These are phyloP conservation scores for Acanthosepion lycidas DNA, from an alignment of 2,888 invertebrate species.

Conservation along the genomic window DNA sequence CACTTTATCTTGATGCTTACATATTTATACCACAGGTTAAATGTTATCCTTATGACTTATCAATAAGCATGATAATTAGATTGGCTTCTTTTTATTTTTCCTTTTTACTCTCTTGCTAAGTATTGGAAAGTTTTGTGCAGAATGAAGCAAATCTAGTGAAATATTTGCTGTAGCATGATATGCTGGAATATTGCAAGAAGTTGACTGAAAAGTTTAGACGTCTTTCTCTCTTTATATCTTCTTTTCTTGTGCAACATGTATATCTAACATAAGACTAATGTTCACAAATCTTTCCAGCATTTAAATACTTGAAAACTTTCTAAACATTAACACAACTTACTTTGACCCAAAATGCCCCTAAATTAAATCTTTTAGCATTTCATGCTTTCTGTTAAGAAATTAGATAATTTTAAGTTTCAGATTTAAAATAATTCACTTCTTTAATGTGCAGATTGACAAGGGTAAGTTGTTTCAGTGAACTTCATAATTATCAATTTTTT, in stretches of 20 bases:
- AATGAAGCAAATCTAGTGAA: slow-evolving; percentile 4
- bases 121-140: neutral
- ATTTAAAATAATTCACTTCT: neutral
- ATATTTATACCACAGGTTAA: neutral
- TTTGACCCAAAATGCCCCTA: neutral
- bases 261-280: neutral
- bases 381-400: neutral
- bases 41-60: neutral
- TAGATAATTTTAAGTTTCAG: neutral
- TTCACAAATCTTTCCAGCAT: neutral
- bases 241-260: neutral
- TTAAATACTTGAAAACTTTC: neutral
- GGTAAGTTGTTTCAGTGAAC: neutral
- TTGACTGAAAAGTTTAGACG: neutral
- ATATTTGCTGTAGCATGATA: slow-evolving; percentile 7
- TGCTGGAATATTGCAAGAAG: neutral
- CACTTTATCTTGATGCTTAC: neutral
- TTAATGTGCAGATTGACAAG: neutral
- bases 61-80: slow-evolving; percentile 33
- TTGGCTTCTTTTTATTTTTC: neutral
- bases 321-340: neutral
- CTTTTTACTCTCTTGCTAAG: neutral
- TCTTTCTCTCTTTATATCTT: neutral
- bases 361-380: neutral
- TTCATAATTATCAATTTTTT: neutral